Conservation (phyloP, 1,140 invertebrate species). For the Neodiprion pinetum region DNA sequence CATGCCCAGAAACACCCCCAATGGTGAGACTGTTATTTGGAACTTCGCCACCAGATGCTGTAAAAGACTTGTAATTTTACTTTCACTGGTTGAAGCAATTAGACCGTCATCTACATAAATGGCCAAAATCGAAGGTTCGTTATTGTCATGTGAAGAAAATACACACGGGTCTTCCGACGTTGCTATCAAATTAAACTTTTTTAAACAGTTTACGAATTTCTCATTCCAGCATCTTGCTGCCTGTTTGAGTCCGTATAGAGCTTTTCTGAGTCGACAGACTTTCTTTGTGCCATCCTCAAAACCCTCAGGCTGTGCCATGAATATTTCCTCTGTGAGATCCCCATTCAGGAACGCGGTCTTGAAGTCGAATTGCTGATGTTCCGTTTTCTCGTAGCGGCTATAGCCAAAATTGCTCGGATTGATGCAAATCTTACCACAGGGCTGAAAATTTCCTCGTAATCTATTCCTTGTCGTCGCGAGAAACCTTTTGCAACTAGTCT, state of each 20-base stretch:
- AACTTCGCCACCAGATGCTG: not conserved
- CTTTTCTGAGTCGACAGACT: slow-evolving; percentile 44
- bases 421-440: slow-evolving; percentile 33
- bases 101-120: slow-evolving; percentile 27
- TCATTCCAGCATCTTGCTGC: slow-evolving; percentile 51
- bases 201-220: slow-evolving; percentile 26
- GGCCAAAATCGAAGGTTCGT: slow-evolving; percentile 20
- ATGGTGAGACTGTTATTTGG: slow-evolving; percentile 18
- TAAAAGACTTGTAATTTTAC: slow-evolving; percentile 26
- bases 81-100: slow-evolving; percentile 22
- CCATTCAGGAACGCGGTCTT: slow-evolving; percentile 52
- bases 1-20: slow-evolving; percentile 39
- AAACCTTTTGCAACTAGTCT: slow-evolving; percentile 41
- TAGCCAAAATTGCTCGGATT: slow-evolving; percentile 40
- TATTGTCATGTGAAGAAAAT: slow-evolving; percentile 9
- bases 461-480: slow-evolving; percentile 30
- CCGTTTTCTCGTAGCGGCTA: slow-evolving; percentile 28
- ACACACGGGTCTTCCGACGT: slow-evolving; percentile 26
- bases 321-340: slow-evolving; percentile 44
- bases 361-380: slow-evolving; percentile 44
- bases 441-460: slow-evolving; percentile 38
- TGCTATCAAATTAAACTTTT: slow-evolving; percentile 23
- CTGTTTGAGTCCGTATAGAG: slow-evolving; percentile 56
- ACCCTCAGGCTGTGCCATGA: slow-evolving; percentile 48
- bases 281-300: slow-evolving; percentile 32